These are phyloP conservation scores for Molorchus minor DNA, from an alignment of 2,888 invertebrate genomes.

Conservation along the genomic window DNA sequence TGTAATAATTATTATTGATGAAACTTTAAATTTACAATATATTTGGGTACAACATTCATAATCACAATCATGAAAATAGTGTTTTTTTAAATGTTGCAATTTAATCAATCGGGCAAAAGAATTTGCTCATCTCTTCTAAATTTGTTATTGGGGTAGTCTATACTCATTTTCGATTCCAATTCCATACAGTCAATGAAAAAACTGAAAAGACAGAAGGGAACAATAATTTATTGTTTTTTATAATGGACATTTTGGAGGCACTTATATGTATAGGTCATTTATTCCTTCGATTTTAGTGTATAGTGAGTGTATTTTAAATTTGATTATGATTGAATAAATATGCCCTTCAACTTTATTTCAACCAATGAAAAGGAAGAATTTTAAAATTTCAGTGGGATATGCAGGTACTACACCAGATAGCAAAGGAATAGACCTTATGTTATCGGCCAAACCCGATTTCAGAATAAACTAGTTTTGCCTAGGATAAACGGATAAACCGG, in stretches of 20 bases:
- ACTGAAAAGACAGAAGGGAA: constrained; percentile 40
- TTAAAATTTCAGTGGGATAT: background rate
- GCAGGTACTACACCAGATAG: no score
- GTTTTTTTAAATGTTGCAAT: constrained; percentile 20
- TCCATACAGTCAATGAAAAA: constrained; percentile 50
- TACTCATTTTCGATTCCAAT: constrained; percentile 46
- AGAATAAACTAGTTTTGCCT: no score
- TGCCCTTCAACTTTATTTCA: background rate
- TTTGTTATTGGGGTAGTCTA: constrained; percentile 35
- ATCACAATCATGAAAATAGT: constrained; percentile 35
- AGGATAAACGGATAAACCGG: no score
- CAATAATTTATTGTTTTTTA: background rate
- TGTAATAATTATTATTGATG: constrained; percentile 5
- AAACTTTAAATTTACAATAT: constrained; percentile 31
- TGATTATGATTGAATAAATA: no score
- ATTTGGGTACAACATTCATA: constrained; percentile 46
- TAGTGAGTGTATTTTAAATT: background rate
- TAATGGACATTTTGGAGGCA: background rate
- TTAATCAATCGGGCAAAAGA: constrained; percentile 33
- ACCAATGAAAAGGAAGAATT: background rate
- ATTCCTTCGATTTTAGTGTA: background rate
- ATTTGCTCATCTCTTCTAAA: constrained; percentile 34
- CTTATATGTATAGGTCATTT: background rate
- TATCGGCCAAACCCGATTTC: no score
- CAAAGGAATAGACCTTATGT: no score